Percentiles rank a stretch among this genome's conserved stretches.
phyloP scores from a whole-genome alignment of 2,888 invertebrate species.

The Volucella zonaria region DNA sequence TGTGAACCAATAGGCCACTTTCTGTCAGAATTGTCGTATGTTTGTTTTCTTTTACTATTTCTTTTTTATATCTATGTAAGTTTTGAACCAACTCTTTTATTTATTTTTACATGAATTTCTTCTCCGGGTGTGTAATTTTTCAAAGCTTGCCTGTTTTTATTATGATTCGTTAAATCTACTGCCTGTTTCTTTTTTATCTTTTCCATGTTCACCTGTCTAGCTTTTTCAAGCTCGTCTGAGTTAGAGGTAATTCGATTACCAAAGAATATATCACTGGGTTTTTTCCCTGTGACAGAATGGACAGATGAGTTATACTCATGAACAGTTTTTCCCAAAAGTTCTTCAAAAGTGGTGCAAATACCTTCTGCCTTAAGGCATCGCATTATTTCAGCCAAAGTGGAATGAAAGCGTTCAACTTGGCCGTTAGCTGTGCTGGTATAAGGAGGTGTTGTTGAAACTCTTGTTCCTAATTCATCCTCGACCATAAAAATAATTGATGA shows the following conservation, averaged over 20 bases:
- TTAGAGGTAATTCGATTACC: too few species aligned
- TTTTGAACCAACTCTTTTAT: constrained; percentile 33
- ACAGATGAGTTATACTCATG: constrained; percentile 19
- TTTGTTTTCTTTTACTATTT: too few species aligned
- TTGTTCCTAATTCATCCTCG: constrained; percentile 46
- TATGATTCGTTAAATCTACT: constrained; percentile 47
- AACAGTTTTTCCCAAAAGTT: constrained; percentile 45
- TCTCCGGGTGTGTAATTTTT: constrained; percentile 50
- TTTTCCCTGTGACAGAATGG: too few species aligned
- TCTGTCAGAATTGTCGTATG: too few species aligned
- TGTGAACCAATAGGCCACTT: too few species aligned
- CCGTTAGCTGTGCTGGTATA: constrained; percentile 60
- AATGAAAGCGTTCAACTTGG: constrained; percentile 61
- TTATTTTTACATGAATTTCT: constrained; percentile 33
- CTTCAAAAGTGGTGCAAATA: constrained; percentile 38
- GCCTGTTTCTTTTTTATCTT: constrained; percentile 35
- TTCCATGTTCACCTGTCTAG: neutral
- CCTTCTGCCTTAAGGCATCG: constrained; percentile 51
- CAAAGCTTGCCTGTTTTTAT: constrained; percentile 42
- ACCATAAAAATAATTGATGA: constrained; percentile 54
- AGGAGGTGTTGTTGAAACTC: neutral
- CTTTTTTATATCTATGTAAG: too few species aligned
- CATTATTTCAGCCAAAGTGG: constrained; percentile 64
- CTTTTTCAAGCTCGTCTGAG: too few species aligned
- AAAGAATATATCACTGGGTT: too few species aligned